A percentile compares a stretch with the other conserved stretches of the same genome.
Conservation (phyloP, 2,113 vertebrate genomes). For the Morphnarchus princeps region DNA sequence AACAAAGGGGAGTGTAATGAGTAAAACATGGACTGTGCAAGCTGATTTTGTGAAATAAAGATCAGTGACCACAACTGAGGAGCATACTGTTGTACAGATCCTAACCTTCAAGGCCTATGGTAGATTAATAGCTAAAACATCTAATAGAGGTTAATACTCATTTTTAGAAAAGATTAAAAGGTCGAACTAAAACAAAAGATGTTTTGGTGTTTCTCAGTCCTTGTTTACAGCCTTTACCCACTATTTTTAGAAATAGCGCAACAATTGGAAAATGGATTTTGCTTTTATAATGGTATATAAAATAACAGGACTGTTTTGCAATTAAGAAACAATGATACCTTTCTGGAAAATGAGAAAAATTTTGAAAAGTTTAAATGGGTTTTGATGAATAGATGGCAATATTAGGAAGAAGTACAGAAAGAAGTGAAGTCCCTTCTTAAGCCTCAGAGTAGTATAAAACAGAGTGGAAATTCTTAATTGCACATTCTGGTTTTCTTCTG, state of each 20-base stretch:
- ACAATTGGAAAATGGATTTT: background rate
- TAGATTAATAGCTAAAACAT: background rate
- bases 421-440: background rate
- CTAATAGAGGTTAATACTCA: background rate
- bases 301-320: background rate
- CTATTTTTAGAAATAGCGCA: background rate
- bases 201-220: background rate
- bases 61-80: background rate
- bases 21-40: background rate
- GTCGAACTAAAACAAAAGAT: background rate
- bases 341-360: background rate
- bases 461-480: background rate
- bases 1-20: background rate
- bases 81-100: background rate
- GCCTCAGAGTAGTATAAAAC: background rate
- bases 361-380: background rate
- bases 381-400: background rate
- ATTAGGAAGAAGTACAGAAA: background rate
- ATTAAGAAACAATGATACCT: background rate
- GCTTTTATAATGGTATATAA: background rate
- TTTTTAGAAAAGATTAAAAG: background rate
- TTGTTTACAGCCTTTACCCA: background rate
- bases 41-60: background rate
- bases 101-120: background rate
- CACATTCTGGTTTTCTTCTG: background rate